A percentile compares a stretch with the other conserved stretches of the same genome.
These are phyloP conservation scores for Sclerodermus sp. DNA, from an alignment of 2,888 invertebrate species.

Conservation along the genomic window DNA sequence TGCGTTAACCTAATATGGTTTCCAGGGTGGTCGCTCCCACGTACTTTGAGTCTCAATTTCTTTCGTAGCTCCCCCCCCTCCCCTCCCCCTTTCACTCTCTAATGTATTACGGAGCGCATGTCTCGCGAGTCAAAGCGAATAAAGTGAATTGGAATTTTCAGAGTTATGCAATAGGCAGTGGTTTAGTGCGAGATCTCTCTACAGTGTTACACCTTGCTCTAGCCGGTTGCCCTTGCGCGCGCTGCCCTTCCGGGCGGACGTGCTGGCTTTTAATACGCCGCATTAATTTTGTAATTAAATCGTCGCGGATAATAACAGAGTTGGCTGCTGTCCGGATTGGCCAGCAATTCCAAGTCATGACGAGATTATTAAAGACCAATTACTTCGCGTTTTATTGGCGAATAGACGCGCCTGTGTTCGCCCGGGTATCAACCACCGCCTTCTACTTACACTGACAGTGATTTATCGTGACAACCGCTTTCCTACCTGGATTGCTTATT, in stretches of 20 bases:
- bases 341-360: conserved; percentile 52
- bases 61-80: neutral
- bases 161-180: no score
- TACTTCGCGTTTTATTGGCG: conserved; percentile 48
- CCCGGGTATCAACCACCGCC: conserved; percentile 38
- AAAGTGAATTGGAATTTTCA: no score
- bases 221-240: neutral
- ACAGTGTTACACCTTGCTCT: neutral
- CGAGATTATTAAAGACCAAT: conserved; percentile 57
- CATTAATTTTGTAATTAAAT: conserved; percentile 57
- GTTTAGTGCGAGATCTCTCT: conserved; percentile 17
- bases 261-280: conserved; percentile 37
- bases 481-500: conserved; percentile 29
- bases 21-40: conserved; percentile 38
- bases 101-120: no score
- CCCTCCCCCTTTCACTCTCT: no score
- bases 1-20: conserved; percentile 41
- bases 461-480: conserved; percentile 41
- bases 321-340: conserved; percentile 36
- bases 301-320: conserved; percentile 54
- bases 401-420: conserved; percentile 39
- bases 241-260: neutral
- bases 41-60: neutral
- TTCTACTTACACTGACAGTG: conserved; percentile 52
- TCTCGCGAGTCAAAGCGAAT: no score